phyloP scores from a whole-genome alignment of 2,888 invertebrate genomes.

The Drosophila nigricruria region DNA sequence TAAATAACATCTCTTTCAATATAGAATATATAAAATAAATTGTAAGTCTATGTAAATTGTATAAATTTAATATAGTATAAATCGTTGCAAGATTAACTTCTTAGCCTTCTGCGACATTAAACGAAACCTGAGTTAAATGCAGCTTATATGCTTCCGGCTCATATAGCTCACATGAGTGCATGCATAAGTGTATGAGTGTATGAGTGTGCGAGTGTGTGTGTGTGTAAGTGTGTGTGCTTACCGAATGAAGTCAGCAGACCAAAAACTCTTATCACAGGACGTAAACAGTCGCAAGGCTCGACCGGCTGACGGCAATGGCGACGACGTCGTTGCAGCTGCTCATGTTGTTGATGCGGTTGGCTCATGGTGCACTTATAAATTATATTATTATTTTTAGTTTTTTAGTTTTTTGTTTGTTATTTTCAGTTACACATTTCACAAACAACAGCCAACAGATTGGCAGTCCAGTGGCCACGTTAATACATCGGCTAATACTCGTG shows the following conservation, averaged over 20 bases:
- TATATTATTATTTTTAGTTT: neutral
- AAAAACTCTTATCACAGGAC: conserved; percentile 84
- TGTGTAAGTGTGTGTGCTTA: conserved; percentile 63
- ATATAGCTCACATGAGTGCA: conserved; percentile 11
- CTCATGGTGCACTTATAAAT: conserved; percentile 51
- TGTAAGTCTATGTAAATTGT: neutral
- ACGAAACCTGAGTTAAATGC: conserved; percentile 42
- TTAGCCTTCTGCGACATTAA: conserved; percentile 25
- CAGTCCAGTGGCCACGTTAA: conserved; percentile 43
- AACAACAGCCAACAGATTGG: conserved; percentile 22
- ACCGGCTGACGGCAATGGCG: conserved; percentile 83
- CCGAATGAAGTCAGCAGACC: conserved; percentile 85
- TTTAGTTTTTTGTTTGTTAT: neutral
- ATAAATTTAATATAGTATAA: neutral
- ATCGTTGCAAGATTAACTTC: conserved; percentile 11
- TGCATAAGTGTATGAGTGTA: neutral
- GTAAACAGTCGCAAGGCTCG: conserved; percentile 84
- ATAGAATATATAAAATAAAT: neutral
- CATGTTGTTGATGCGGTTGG: conserved; percentile 66
- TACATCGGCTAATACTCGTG: conserved; percentile 57
- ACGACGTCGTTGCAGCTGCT: conserved; percentile 65
- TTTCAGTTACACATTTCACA: conserved; percentile 9
- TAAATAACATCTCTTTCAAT: neutral
- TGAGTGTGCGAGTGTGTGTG: conserved; percentile 9
- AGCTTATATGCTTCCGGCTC: conserved; percentile 50